phyloP scores from a whole-genome alignment of 1,140 invertebrate genomes.

The Portunus trituberculatus region DNA sequence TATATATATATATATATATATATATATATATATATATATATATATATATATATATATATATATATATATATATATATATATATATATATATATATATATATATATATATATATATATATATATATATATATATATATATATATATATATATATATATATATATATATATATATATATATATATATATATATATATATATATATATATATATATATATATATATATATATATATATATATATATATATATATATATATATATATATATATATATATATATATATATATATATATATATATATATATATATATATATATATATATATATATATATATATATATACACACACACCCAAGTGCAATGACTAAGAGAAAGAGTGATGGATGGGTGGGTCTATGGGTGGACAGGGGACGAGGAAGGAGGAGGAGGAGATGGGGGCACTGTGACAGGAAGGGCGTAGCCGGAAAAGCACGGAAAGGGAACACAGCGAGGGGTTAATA shows the following conservation, averaged over 20 bases:
- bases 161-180: not conserved
- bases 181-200: slow-evolving; percentile 24
- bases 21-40: not conserved
- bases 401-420: too few relatives aligned
- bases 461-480: too few relatives aligned
- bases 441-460: too few relatives aligned
- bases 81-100: not conserved
- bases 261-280: slow-evolving; percentile 43
- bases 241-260: slow-evolving; percentile 15
- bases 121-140: slow-evolving; percentile 38
- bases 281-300: not conserved
- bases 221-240: slow-evolving; percentile 34
- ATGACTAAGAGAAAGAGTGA: too few relatives aligned
- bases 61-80: slow-evolving; percentile 31
- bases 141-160: slow-evolving; percentile 48
- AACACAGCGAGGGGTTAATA: too few relatives aligned
- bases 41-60: not conserved
- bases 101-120: slow-evolving; percentile 38
- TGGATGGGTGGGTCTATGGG: too few relatives aligned
- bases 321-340: slow-evolving; percentile 56
- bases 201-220: not conserved
- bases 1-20: not conserved
- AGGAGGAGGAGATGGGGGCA: too few relatives aligned
- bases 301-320: slow-evolving; percentile 44
- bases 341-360: not conserved